Evolutionary conservation across 2,888 invertebrate species (phyloP), one percentile per base, ranked within the genome.

Genomic region (Ochlodes sylvanus): DNA sequence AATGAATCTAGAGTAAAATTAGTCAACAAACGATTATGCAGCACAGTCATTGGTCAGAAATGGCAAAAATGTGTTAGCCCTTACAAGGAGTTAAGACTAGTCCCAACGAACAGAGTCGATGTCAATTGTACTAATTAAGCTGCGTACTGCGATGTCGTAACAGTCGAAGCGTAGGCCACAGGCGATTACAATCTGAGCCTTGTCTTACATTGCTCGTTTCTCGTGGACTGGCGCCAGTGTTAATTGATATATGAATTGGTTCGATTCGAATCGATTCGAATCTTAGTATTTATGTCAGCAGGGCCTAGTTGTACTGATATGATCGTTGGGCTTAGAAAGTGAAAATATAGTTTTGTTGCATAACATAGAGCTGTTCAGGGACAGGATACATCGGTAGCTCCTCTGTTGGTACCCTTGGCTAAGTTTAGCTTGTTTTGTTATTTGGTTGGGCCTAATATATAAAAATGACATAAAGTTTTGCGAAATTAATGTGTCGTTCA

Each of bases 201-300:
- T 55, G 55, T 34, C 34, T 55, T 55, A 34, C 54, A 27, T 17
- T 42, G 52, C 61, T 60, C 38, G 65, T 58, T 67, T 44, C 67
- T 65, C 57, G 55, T 54, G 55, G 55, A 57, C 57, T 61, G 67
- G 67, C 61, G 61, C 67, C 60, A 67, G 61, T 67, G 60, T 60
- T 67, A 60, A 67, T 67, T 67, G 66, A 67, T 67, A 60, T 67
- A 67, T 67, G 66, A 61, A 67, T 67, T 67, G 66, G 60, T 67
- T 44, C 54, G 61, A 67, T 67, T 55, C 54, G 27, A 61, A 67
- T 44, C 54, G 66, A 67, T 67, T 55, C 54, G 32, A 61, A 67
- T 67, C 66, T 60, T n/a, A 50, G 57, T 65, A 61, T 66, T 61
- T 67, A 67, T 34, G 66, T 67, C 66, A 67, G 17, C 42, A 42